Evolutionary conservation across 2,113 vertebrate genomes (phyloP).

Genomic region (Callorhinus ursinus): DNA sequence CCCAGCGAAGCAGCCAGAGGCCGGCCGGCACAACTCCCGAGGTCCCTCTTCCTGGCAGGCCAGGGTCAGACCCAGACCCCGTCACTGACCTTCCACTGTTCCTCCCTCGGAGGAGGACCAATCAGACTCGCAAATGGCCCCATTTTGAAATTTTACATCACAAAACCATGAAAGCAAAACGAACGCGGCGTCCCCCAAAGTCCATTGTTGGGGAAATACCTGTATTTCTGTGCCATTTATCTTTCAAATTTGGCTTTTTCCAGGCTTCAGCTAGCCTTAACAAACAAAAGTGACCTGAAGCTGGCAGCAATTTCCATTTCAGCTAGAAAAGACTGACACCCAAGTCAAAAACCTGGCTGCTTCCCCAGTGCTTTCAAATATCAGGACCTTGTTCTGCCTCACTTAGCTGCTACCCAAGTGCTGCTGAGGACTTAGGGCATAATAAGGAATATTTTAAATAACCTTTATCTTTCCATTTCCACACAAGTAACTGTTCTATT

Average conservation of each 20-base stretch:
- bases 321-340: background rate
- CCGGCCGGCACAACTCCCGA: background rate
- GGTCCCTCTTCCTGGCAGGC: background rate
- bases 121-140: background rate
- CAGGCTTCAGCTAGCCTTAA: background rate
- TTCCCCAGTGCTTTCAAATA: background rate
- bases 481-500: background rate
- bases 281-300: background rate
- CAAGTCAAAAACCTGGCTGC: background rate
- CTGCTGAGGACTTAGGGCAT: background rate
- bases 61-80: no score
- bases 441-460: background rate
- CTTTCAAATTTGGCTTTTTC: background rate
- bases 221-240: background rate
- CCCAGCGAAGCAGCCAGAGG: background rate
- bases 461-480: background rate
- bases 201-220: background rate
- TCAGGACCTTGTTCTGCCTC: background rate
- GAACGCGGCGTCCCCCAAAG: background rate
- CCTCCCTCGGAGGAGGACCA: background rate
- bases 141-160: slow-evolving; percentile 48
- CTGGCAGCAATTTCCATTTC: background rate
- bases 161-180: slow-evolving; percentile 24
- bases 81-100: background rate
- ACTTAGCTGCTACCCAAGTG: background rate